A percentile compares a stretch with the other conserved stretches of the same genome.
These are phyloP conservation scores for Ceriagrion tenellum DNA, from an alignment of 2,888 invertebrate species.

Conservation along the genomic window DNA sequence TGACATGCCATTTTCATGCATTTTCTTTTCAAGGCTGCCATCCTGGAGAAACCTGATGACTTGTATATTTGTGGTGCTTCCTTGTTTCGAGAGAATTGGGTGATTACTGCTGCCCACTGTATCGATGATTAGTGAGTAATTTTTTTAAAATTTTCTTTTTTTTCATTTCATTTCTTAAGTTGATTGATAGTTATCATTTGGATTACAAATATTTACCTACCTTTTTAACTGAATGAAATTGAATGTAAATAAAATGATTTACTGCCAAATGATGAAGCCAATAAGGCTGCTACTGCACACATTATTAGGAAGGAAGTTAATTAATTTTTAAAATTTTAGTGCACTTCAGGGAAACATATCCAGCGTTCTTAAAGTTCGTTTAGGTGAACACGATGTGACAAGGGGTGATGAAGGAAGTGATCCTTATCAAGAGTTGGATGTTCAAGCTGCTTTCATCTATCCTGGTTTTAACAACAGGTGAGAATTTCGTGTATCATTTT, in stretches of 20 bases:
- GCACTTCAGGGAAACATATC: slow-evolving; percentile 36
- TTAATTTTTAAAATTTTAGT: slow-evolving; percentile 22
- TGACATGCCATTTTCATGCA: slow-evolving; percentile 36
- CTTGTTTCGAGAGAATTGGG: slow-evolving; percentile 76
- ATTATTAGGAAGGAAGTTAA: background rate
- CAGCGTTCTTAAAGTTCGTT: slow-evolving; percentile 75
- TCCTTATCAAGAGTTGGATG: slow-evolving; percentile 76
- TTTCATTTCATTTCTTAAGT: background rate
- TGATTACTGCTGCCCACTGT: slow-evolving; percentile 78
- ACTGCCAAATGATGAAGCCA: too few species aligned
- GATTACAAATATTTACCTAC: background rate
- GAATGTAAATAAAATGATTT: background rate
- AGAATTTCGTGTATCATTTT: slow-evolving; percentile 47
- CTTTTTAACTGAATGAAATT: background rate
- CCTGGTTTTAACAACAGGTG: slow-evolving; percentile 75
- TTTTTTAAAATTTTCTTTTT: background rate
- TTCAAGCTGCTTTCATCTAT: slow-evolving; percentile 74
- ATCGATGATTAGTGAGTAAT: slow-evolving; percentile 76
- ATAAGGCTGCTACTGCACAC: background rate
- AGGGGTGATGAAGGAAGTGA: slow-evolving; percentile 75
- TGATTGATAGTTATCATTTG: background rate
- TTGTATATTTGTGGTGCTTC: slow-evolving; percentile 77
- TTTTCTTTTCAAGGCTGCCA: slow-evolving; percentile 75
- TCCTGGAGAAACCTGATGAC: slow-evolving; percentile 76
- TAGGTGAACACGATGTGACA: slow-evolving; percentile 77